Evolutionary conservation across 2,797 vertebrate genomes (phyloP), one percentile per base, ranked within the genome.

Genomic region (Crocidura indochinensis): DNA sequence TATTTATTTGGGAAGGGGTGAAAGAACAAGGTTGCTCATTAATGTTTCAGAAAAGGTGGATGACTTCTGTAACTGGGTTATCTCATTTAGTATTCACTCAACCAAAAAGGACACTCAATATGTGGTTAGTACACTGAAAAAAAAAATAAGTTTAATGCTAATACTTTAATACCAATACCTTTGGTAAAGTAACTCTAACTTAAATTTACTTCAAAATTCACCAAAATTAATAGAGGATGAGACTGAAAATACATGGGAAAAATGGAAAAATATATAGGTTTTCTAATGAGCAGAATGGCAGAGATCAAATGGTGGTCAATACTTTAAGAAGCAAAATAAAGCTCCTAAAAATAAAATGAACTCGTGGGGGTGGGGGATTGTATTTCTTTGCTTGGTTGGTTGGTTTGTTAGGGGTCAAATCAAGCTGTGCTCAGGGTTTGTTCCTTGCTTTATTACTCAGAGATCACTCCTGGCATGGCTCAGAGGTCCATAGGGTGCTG

Each of bases 241-340:
- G 46, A 72, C 0, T 20, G 60, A 84, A 92, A 93, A 93, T 19
- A 71, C 26, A 79, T 44, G 19, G 10, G 9, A 75, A 27, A 15
- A 68, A 62, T 0, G 84, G 4, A 56, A 69, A 91, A 53, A 65
- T 77, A 10, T 27, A 74, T 91, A 87, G 64, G 44, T 27, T 77
- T 38, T 53, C 73, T 84, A 92, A 56, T 56, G 86, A 60, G 22
- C 64, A 67, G 9, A 68, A 78, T 85, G 60, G n/a, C 92, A 88
- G 84, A 80, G 29, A 46, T 62, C 47, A 91, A 78, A 83, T 3
- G 73, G 15, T 29, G 10, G 44, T 8, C 38, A 64, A 29, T 38
- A 53, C 4, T 87, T 81, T 72, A 67, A 4, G 19, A 77, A 79
- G 26, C 4, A 62, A 84, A 84, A 73, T 19, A 56, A 83, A 8